phyloP scores from a whole-genome alignment of 1,140 invertebrate genomes.

The Bombus consobrinus region DNA sequence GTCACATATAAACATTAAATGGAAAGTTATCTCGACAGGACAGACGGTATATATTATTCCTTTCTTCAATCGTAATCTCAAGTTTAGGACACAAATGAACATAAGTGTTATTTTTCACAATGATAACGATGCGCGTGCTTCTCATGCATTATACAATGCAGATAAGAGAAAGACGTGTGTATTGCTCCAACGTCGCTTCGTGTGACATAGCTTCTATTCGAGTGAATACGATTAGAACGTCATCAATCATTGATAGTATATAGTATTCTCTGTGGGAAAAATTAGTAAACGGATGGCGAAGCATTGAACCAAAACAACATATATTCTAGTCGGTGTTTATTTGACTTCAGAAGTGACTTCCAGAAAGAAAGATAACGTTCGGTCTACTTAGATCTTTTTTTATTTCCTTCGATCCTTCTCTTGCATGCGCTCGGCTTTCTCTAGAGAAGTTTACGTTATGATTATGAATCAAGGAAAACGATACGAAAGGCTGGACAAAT shows the following conservation, averaged over 20 bases:
- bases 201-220: slow-evolving; percentile 8
- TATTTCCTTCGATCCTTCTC: background rate
- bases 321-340: slow-evolving; percentile 74
- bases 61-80: slow-evolving; percentile 14
- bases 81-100: background rate
- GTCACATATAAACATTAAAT: slow-evolving; percentile 7
- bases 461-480: background rate
- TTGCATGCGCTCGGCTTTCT: background rate
- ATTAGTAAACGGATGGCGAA: slow-evolving; percentile 75
- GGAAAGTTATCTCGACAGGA: background rate
- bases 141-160: background rate
- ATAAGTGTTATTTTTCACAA: slow-evolving; percentile 12
- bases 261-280: slow-evolving; percentile 54
- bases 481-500: background rate
- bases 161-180: slow-evolving; percentile 41
- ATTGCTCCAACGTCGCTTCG: slow-evolving; percentile 17
- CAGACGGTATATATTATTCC: background rate
- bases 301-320: slow-evolving; percentile 74
- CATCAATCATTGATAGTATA: slow-evolving; percentile 35
- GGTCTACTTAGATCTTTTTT: slow-evolving; percentile 3
- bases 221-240: background rate
- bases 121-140: slow-evolving; percentile 26
- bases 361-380: slow-evolving; percentile 68
- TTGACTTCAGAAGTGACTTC: slow-evolving; percentile 74
- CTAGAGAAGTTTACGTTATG: background rate